These are phyloP conservation scores for Eumerus sabulonum DNA, from an alignment of 2,888 invertebrate genomes.

Conservation along the genomic window DNA sequence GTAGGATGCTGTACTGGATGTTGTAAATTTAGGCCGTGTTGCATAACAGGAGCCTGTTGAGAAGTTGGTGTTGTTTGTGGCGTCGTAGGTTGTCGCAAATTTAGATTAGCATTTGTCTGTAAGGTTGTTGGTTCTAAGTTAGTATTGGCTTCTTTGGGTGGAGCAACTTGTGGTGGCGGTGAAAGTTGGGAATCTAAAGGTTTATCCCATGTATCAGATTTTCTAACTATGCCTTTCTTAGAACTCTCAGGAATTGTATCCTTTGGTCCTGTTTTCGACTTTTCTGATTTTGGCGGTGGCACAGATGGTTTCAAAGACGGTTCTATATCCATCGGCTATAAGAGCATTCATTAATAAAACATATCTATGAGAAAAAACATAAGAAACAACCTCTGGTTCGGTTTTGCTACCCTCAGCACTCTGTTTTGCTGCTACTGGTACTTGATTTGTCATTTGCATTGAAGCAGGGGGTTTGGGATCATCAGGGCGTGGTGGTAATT, in stretches of 20 bases:
- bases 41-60: conserved; percentile 57
- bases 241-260: conserved; percentile 33
- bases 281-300: conserved; percentile 70
- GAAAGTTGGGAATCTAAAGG: conserved; percentile 79
- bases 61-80: conserved; percentile 51
- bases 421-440: conserved; percentile 32
- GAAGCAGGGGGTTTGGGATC: conserved; percentile 42
- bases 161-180: conserved; percentile 80
- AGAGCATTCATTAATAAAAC: not conserved
- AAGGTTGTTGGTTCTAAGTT: not conserved
- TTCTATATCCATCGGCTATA: conserved; percentile 76
- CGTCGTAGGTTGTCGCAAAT: conserved; percentile 69
- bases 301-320: conserved; percentile 76
- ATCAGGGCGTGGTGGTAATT: conserved; percentile 22
- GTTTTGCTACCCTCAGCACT: conserved; percentile 73
- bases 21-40: conserved; percentile 25
- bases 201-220: conserved; percentile 53
- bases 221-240: conserved; percentile 32
- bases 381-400: conserved; percentile 73
- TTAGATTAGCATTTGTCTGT: conserved; percentile 27
- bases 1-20: conserved; percentile 43
- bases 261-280: conserved; percentile 28
- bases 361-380: not conserved
- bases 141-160: conserved; percentile 77
- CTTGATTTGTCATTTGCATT: conserved; percentile 30